These are phyloP conservation scores for Epistrophella euchroma DNA, from an alignment of 2,888 invertebrate species.

Conservation along the genomic window DNA sequence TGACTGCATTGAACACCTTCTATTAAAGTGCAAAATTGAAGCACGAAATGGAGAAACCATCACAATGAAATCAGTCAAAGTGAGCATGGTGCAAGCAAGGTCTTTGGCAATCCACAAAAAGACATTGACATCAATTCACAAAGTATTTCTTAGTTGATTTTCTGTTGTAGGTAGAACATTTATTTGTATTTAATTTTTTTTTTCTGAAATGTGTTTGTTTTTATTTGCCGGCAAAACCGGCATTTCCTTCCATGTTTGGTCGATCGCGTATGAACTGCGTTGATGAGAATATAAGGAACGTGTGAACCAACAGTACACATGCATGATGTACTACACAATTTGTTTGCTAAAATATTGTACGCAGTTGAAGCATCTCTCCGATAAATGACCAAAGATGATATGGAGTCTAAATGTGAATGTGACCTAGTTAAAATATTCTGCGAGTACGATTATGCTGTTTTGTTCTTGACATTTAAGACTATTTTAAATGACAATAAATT, in stretches of 20 bases:
- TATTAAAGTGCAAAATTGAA: constrained; percentile 37
- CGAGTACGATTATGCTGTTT: background rate
- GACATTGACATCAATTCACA: constrained; percentile 70
- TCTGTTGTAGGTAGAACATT: constrained; percentile 25
- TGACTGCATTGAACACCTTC: constrained; percentile 46
- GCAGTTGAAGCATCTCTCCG: background rate
- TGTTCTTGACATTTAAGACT: constrained; percentile 27
- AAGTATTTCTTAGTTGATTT: constrained; percentile 50
- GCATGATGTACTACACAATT: background rate
- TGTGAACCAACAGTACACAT: constrained; percentile 14
- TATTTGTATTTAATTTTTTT: background rate
- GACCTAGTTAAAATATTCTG: constrained; percentile 5
- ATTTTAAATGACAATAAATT: constrained; percentile 1
- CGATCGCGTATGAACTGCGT: background rate
- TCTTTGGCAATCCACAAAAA: constrained; percentile 71
- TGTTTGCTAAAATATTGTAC: background rate
- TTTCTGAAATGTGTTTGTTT: background rate
- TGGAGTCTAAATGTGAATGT: background rate
- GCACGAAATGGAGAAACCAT: constrained; percentile 51
- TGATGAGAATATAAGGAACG: constrained; percentile 22
- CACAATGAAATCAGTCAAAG: constrained; percentile 42
- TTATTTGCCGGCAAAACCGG: constrained; percentile 34
- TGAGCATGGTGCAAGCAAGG: constrained; percentile 57
- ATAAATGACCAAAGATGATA: constrained; percentile 9
- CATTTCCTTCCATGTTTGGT: constrained; percentile 63